These are phyloP conservation scores for Mycogona germanica DNA, from an alignment of 2,888 invertebrate genomes.

Conservation along the genomic window DNA sequence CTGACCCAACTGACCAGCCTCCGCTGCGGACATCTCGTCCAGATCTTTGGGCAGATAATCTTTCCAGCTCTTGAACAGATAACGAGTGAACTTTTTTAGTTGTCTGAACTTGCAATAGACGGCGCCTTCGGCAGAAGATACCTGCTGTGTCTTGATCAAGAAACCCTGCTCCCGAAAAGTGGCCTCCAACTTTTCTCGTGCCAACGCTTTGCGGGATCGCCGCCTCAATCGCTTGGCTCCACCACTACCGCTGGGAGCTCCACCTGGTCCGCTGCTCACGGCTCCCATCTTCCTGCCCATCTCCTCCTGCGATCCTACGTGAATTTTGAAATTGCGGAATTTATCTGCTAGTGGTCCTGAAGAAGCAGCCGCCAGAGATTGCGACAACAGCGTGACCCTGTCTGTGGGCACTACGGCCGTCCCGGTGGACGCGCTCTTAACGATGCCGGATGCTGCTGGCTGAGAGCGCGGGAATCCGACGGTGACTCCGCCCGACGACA, in stretches of 20 bases:
- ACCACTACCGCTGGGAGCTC: not conserved
- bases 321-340: slow-evolving; percentile 18
- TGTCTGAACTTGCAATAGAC: slow-evolving; percentile 89
- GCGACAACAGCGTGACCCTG: not conserved
- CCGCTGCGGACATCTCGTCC: no score
- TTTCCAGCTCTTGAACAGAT: slow-evolving; percentile 85
- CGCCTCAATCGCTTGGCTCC: slow-evolving; percentile 40
- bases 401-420: no score
- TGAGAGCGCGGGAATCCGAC: not conserved
- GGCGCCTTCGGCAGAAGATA: slow-evolving; percentile 84
- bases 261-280: not conserved
- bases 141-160: slow-evolving; percentile 81
- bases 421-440: not conserved
- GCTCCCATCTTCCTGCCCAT: slow-evolving; percentile 15
- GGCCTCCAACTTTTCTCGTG: slow-evolving; percentile 70
- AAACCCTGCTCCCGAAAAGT: slow-evolving; percentile 89
- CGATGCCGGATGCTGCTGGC: not conserved
- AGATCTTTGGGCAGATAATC: slow-evolving; percentile 56
- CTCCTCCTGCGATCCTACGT: slow-evolving; percentile 20
- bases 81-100: slow-evolving; percentile 77
- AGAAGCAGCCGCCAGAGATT: not conserved
- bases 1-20: no score
- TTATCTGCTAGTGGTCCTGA: not conserved
- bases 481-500: not conserved
- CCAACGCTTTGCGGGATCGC: slow-evolving; percentile 53